Base-by-base conservation (phyloP, 1,140 invertebrate genomes). In the Sycobia sp. region DNA sequence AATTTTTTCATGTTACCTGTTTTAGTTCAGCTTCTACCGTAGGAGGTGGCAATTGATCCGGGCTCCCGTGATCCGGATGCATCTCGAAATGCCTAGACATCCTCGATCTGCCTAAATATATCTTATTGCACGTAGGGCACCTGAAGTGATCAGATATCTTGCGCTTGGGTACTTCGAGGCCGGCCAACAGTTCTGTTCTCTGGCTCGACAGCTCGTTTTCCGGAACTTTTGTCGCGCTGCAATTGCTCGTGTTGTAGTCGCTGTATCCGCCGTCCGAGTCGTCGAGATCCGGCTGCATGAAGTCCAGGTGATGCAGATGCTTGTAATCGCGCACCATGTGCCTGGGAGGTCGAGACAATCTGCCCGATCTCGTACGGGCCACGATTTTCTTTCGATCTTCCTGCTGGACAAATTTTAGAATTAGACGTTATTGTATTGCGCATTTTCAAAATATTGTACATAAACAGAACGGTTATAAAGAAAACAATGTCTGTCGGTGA, bases 241-340 rank as follows among this genome's bases (percentile, higher is more conserved):
- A 4, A 7, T 18, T 18, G 60, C 83, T 84, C n/a, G 80, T 78
- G 60, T 85, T 84, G 55, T 84, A 87, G 65, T 89, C 87, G 3
- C 86, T 87, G 71, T 88, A 89, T n/a, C 87, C 86, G 34, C 86
- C 86, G 72, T 88, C 87, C 7, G 85, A 86, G 67, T 87, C 85
- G 73, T 88, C 86, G 64, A 85, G 73, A 44, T 84, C 81, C 14
- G 86, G 85, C 63, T 86, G 84, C 67, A 84, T 80, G 62, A 86
- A 85, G 64, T 88, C 86, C 16, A 86, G 71, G 64, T 84, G 84
- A 71, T 87, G 85, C 51, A 89, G 80, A 47, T 87, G 84, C 70
- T 88, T 89, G 66, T 88, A 89, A 71, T 89, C 88, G 60, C 86
- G 85, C 3, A 88, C 82, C 85, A 89, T 88, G 66, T 90, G 86